phyloP scores from a whole-genome alignment of 1,140 invertebrate species.

The Solenopsis invicta region DNA sequence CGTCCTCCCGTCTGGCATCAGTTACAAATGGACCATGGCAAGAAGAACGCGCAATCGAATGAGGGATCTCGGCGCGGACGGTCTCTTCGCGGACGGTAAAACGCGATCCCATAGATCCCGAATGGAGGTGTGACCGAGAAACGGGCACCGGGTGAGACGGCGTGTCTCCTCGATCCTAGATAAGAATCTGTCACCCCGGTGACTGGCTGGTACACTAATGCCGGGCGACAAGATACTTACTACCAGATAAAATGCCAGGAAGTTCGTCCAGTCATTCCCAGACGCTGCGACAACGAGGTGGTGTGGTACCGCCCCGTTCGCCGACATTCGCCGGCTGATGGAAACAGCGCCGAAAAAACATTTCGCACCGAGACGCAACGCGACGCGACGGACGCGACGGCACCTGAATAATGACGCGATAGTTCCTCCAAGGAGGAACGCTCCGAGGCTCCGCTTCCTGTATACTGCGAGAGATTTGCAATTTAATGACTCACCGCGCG shows the following conservation, averaged over 20 bases:
- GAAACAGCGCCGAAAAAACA: slow-evolving; percentile 23
- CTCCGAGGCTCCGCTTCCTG: neutral
- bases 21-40: slow-evolving; percentile 1
- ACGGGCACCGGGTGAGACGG: slow-evolving; percentile 78
- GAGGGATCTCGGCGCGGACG: slow-evolving; percentile 1
- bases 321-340: neutral
- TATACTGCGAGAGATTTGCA: slow-evolving; percentile 38
- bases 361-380: no score
- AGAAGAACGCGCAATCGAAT: slow-evolving; percentile 2
- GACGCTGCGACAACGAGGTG: slow-evolving; percentile 59
- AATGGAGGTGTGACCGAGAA: slow-evolving; percentile 73
- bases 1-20: neutral
- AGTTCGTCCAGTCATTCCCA: slow-evolving; percentile 76
- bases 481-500: slow-evolving; percentile 57
- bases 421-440: slow-evolving; percentile 1
- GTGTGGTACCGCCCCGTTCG: neutral
- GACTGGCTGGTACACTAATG: slow-evolving; percentile 77
- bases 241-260: slow-evolving; percentile 82
- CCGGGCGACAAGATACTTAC: slow-evolving; percentile 79
- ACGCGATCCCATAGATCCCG: slow-evolving; percentile 60
- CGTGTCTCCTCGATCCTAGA: slow-evolving; percentile 80
- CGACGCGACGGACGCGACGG: no score
- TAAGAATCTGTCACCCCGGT: slow-evolving; percentile 83
- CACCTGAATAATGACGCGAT: slow-evolving; percentile 35
- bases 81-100: slow-evolving; percentile 5